Evolutionary conservation across 1,140 invertebrate species (phyloP).

Genomic region (Tribolium castaneum): DNA sequence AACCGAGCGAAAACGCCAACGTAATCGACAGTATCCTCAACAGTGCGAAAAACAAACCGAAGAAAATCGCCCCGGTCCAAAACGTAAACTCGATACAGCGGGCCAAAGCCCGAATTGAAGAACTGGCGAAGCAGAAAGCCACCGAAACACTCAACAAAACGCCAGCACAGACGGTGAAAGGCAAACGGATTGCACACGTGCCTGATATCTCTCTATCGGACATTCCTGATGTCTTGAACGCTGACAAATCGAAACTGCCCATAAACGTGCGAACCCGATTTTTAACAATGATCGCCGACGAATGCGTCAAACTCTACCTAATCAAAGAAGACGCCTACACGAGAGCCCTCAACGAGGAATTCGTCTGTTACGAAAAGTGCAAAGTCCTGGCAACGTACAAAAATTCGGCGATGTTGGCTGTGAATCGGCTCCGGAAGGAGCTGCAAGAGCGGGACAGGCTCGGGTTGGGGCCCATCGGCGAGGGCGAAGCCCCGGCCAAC

Average conservation of each 20-base stretch:
- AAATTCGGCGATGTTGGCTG: constrained; percentile 83
- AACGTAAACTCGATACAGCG: constrained; percentile 70
- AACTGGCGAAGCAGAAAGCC: constrained; percentile 60
- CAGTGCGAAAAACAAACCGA: constrained; percentile 40
- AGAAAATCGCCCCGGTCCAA: constrained; percentile 71
- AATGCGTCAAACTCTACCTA: constrained; percentile 83
- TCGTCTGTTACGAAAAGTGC: constrained; percentile 80
- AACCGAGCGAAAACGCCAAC: constrained; percentile 8
- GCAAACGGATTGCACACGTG: constrained; percentile 76
- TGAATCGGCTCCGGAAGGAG: constrained; percentile 81
- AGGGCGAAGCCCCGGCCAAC: constrained; percentile 46
- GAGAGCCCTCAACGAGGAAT: constrained; percentile 81
- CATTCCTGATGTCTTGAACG: constrained; percentile 72
- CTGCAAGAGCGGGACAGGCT: constrained; percentile 58
- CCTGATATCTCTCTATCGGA: constrained; percentile 64
- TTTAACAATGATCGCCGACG: constrained; percentile 87
- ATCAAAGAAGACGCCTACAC: constrained; percentile 77
- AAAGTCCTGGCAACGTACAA: constrained; percentile 84
- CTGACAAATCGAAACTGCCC: constrained; percentile 83
- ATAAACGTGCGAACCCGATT: constrained; percentile 86
- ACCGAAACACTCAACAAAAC: constrained; percentile 67
- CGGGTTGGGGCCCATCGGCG: constrained; percentile 58
- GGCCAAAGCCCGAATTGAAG: constrained; percentile 70
- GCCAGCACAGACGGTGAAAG: constrained; percentile 76
- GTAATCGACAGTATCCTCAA: constrained; percentile 20